A percentile compares a stretch with the other conserved stretches of the same genome.
Evolutionary conservation across 2,113 vertebrate species (phyloP).

Genomic region (Macroglossus sobrinus): DNA sequence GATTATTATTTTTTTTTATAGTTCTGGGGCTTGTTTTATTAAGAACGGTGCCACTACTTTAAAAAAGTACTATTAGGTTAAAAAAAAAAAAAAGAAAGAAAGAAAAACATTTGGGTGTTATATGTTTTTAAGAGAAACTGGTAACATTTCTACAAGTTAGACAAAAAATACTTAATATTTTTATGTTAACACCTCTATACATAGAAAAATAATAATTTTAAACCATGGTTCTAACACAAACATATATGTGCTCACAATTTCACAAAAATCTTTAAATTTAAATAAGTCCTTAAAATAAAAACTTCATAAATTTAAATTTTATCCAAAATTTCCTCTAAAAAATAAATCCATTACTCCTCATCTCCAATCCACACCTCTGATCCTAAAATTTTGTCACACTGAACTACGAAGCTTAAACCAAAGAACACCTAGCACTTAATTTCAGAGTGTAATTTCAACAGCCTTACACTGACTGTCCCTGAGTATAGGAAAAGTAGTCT

Average conservation of each 20-base stretch:
- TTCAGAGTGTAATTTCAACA: not conserved
- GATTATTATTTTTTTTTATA: not conserved
- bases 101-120: not conserved
- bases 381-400: not conserved
- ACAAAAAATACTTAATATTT: not conserved
- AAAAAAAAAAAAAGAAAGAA: no score
- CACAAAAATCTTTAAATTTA: slow-evolving; percentile 10
- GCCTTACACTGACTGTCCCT: not conserved
- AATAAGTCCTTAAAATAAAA: not conserved
- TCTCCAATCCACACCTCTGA: not conserved
- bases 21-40: not conserved
- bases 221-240: not conserved
- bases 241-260: not conserved
- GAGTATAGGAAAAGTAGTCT: not conserved
- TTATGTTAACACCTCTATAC: not conserved
- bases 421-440: not conserved
- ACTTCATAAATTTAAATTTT: not conserved
- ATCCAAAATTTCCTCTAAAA: not conserved
- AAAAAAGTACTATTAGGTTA: not conserved
- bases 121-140: not conserved
- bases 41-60: not conserved
- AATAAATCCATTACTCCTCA: not conserved
- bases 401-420: not conserved
- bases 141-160: not conserved
- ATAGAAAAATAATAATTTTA: not conserved